Base-by-base conservation (phyloP, 1,140 invertebrate genomes). In the Calliphora vicina region DNA sequence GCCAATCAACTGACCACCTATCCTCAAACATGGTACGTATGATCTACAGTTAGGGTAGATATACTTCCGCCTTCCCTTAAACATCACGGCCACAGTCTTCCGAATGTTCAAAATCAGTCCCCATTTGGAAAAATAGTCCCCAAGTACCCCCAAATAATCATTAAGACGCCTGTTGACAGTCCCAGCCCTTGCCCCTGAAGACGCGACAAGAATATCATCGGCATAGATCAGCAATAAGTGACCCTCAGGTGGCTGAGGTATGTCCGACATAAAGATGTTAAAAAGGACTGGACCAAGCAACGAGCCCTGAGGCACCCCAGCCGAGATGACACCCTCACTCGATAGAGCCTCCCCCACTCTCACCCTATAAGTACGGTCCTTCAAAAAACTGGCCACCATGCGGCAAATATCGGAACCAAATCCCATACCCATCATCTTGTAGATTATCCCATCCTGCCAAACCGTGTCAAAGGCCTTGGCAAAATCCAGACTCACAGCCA, bases 391-490 rank as follows among this genome's bases (percentile, higher is more conserved):
- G 23, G 9, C 71, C 0, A 73, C 3, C 13, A 73, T 15, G 0
- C 71, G 27, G 4, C 71, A 73, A 35, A 35, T 5, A 2, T 10
- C 35, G 10, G 10, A 1, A 23, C n/a, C n/a, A 23, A 71, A 71
- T 23, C 61, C 61, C n/a, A 71, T 23, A 20, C 5, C n/a, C n/a
- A 23, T 20, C n/a, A 71, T 20, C 25, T 71, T 71, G 9, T 71
- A 71, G 23, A 71, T 20, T 35, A 35, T 73, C 13, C 26, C 71
- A 27, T 73, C 26, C 15, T 73, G 71, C 26, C 71, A 35, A 0
- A 71, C 61, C 0, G 61, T 71, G n/a, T 71, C 61, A 71, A 71
- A 71, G n/a, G 61, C 61, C 61, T 71, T 71, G n/a, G 61, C 61
- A 6, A 71, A 71, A 9, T 71, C 61, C 1, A n/a, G n/a, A 25